Base-by-base conservation (phyloP, 2,888 invertebrate species). In the Celastrina argiolus region DNA sequence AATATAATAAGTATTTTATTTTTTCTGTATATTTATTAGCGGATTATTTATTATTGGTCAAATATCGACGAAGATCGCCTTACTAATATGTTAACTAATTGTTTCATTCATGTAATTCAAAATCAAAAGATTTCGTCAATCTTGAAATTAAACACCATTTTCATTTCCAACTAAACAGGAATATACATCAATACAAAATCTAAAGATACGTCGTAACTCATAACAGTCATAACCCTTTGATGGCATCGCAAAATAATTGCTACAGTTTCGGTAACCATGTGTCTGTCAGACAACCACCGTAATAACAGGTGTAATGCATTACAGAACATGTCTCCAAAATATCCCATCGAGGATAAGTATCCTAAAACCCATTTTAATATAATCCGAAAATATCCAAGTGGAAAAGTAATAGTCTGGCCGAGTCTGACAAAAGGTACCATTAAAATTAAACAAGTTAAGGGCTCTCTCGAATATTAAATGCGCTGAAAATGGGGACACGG, bases 391-490 rank as follows among this genome's bases (percentile, higher is more conserved):
- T 34, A 8, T 59, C 8, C 36, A 36, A 42, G 42, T 63, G 42
- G 10, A 63, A 63, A 42, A 63, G 26, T 64, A 64, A 64, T 64
- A 56, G 45, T 36, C 56, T 64, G 56, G 51, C 22, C 64, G 56
- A 34, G 31, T 56, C 67, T 66, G 67, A 71, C 71, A 71, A 71
- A 70, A 70, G 70, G 61, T 45, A 66, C 66, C 70, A 72, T 74
- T 70, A 72, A 70, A 72, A 71, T 72, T 70, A 68, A 68, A 70
- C 71, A 71, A 69, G 69, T 74, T 74, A 79, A 81, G 74, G 73
- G 82, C 85, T 85, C 86, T 85, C 80, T 78, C 76, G 78, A 81
- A 86, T 85, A 87, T 88, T 86, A 88, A 89, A 86, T 83, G 80
- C 78, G 82, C 82, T 79, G 81, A 85, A 87, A 85, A 87, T 84